Base-by-base conservation (phyloP, 2,888 invertebrate genomes). In the Eudemis profundana region DNA sequence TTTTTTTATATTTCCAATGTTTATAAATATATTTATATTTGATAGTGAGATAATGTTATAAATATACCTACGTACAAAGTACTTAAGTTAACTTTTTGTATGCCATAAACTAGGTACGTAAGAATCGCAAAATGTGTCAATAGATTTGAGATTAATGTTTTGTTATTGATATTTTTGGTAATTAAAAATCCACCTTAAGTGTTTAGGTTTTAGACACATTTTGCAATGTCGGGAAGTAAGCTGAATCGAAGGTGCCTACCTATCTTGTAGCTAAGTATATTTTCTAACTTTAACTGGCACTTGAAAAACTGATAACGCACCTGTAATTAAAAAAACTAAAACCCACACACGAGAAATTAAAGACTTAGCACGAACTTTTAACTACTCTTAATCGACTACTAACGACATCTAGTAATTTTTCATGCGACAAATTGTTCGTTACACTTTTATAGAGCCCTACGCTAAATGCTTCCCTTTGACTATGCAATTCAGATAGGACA, bases 201-300 rank as follows among this genome's bases (percentile, higher is more conserved):
- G 19, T 33, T 67, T 33, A 49, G 44, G 61, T 69, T 70, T 68
- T 74, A 77, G 78, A 76, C 76, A 79, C 80, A 81, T 78, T 81
- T 79, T 66, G 65, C 38, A 51, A 36, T 62, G 65, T 69, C 49
- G 69, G 68, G 66, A 38, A 71, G 68, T 81, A 84, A 85, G 90
- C 89, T 90, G 90, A 89, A 89, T 90, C 87, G 75, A 87, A 78
- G 89, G 89, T 90, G 90, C 87, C 83, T 85, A 80, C 69, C 59
- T 36, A 47, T 46, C 57, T 64, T 44, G 46, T 56, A 57, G 57
- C 51, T 60, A 50, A 44, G 38, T 33, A 59, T 19, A 68, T 62
- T 69, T 66, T 73, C 53, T 53, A 50, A 29, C 46, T 60, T 38
- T 57, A 65, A 44, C 51, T 51, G 38, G 51, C 51, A 65, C 46